Percentiles rank a stretch among this genome's conserved stretches.
Conservation (phyloP, 35 echinoderm and acorn worm species). For the Strongylocentrotus purpuratus region DNA sequence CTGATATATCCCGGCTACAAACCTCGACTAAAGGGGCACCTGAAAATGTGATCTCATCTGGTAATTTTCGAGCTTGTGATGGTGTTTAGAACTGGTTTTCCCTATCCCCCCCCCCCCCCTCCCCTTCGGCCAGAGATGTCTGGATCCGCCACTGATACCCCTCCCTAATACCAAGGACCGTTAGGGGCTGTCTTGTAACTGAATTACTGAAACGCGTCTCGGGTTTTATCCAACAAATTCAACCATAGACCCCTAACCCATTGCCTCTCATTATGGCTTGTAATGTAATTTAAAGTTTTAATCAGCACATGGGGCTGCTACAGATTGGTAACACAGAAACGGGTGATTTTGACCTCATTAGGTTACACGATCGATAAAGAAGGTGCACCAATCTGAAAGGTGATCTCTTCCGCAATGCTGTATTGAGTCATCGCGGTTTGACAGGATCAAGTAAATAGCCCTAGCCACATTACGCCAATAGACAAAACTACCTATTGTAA, state of each 20-base stretch:
- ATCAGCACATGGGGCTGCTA: not conserved
- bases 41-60: too few relatives aligned
- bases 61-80: too few relatives aligned
- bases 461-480: not conserved
- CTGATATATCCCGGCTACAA: too few relatives aligned
- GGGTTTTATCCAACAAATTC: not conserved
- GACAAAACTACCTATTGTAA: not conserved
- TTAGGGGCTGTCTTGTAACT: not conserved
- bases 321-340: not conserved
- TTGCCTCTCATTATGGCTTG: not conserved
- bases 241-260: not conserved
- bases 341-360: not conserved
- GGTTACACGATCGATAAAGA: conserved; percentile 10
- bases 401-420: not conserved
- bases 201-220: not conserved
- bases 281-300: not conserved
- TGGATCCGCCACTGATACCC: not conserved
- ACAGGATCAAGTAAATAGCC: not conserved
- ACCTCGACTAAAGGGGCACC: too few relatives aligned
- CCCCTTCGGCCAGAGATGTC: too few relatives aligned
- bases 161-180: not conserved
- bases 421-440: not conserved
- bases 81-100: not conserved
- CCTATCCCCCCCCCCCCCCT: too few relatives aligned
- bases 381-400: not conserved